Percentiles rank a stretch among this genome's conserved stretches.
Evolutionary conservation across 2,797 vertebrate species (phyloP).

Genomic region (Telmatherina bonti): DNA sequence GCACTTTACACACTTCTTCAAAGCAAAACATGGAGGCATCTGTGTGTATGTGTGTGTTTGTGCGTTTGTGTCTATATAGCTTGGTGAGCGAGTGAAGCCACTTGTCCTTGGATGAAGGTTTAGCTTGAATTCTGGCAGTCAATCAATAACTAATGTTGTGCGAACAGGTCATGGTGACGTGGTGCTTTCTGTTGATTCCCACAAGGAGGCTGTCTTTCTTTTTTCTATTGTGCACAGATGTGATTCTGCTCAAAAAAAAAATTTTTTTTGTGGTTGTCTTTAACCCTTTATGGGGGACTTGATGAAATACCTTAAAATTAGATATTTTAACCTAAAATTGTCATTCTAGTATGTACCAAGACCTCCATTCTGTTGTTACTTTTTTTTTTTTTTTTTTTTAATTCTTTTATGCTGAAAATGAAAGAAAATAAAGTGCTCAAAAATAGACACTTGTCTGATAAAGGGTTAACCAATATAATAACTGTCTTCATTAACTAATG

Average conservation of each 20-base stretch:
- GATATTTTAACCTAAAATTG: too few relatives aligned
- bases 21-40: conserved; percentile 48
- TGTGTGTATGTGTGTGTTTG: conserved; percentile 29
- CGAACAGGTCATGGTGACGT: conserved; percentile 61
- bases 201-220: conserved; percentile 45
- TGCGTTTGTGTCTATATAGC: conserved; percentile 18
- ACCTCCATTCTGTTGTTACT: too few relatives aligned
- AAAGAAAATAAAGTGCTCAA: too few relatives aligned
- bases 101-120: conserved; percentile 77
- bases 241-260: conserved; percentile 25
- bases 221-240: conserved; percentile 21
- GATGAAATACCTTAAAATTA: too few relatives aligned
- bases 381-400: too few relatives aligned
- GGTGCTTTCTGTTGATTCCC: conserved; percentile 42
- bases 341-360: too few relatives aligned
- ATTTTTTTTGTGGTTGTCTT: not conserved
- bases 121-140: conserved; percentile 71
- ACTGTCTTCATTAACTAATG: not conserved
- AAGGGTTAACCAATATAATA: not conserved
- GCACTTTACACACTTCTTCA: conserved; percentile 65
- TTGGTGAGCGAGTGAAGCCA: conserved; percentile 48
- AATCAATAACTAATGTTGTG: conserved; percentile 75
- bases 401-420: too few relatives aligned
- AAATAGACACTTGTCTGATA: too few relatives aligned
- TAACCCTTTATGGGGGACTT: too few relatives aligned